phyloP scores from a whole-genome alignment of 2,113 vertebrate genomes.

The Notechis scutatus region DNA sequence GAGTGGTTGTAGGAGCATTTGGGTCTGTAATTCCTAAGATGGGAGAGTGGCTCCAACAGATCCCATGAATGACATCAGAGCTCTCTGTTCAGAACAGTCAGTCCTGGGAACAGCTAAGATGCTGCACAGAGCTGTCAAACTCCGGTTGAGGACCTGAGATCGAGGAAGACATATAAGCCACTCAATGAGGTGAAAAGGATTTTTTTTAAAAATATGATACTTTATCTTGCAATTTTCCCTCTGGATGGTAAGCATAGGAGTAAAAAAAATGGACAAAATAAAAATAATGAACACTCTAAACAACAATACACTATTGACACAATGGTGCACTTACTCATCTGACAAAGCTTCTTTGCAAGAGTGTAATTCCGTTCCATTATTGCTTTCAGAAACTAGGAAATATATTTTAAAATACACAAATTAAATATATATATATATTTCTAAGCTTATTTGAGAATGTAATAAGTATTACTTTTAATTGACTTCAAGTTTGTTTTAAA shows the following conservation, averaged over 20 bases:
- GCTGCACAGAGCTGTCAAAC: background rate
- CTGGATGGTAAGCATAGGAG: background rate
- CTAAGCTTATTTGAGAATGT: background rate
- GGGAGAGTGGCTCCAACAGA: background rate
- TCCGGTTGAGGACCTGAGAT: background rate
- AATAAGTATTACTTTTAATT: background rate
- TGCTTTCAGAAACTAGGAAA: slow-evolving; percentile 79
- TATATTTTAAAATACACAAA: background rate
- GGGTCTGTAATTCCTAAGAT: background rate
- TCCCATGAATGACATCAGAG: background rate
- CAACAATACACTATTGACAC: background rate
- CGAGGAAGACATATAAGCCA: background rate
- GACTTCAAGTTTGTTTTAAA: background rate
- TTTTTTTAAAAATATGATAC: background rate
- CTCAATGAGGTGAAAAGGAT: background rate
- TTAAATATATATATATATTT: background rate
- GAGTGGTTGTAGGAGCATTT: background rate
- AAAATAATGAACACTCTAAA: background rate
- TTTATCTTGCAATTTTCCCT: background rate
- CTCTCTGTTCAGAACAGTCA: background rate
- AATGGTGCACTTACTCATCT: slow-evolving; percentile 76
- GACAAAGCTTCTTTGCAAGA: slow-evolving; percentile 77
- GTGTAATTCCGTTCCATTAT: slow-evolving; percentile 71
- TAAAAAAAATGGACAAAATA: background rate
- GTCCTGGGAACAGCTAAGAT: background rate